Percentiles rank a stretch among this genome's conserved stretches.
Conservation (phyloP, 37 sponge, comb jelly and placozoan species). For the Bolinopsis microptera region DNA sequence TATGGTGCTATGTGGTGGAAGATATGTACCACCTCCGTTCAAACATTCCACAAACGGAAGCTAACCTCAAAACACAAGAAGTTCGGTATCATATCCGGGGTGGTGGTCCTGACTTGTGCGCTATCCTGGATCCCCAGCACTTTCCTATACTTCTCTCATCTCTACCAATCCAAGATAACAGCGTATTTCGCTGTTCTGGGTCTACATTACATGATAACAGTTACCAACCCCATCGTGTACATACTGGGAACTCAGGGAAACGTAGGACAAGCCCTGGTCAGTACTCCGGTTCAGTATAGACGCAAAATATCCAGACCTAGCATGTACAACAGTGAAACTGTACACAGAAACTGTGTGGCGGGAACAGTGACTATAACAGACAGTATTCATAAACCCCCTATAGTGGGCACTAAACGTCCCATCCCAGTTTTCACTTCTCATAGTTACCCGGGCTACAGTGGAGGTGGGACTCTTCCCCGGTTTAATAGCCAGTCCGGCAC, state of each 20-base stretch:
- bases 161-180: background rate
- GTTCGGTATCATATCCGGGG: background rate
- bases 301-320: background rate
- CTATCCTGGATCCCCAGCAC: constrained; percentile 22
- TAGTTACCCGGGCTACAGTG: background rate
- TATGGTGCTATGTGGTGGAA: constrained; percentile 13
- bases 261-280: constrained; percentile 32
- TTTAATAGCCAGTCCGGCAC: background rate
- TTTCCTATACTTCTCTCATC: background rate
- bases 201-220: constrained; percentile 17
- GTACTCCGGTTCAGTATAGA: constrained; percentile 11
- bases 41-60: background rate
- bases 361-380: background rate
- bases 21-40: background rate
- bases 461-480: background rate
- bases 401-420: background rate
- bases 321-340: constrained; percentile 25
- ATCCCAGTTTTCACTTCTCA: background rate
- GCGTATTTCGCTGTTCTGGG: background rate
- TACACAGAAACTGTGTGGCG: background rate
- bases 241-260: constrained; percentile 42
- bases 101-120: constrained; percentile 4
- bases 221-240: constrained; percentile 38
- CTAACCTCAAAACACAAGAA: background rate
- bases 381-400: background rate